phyloP scores from a whole-genome alignment of 2,113 vertebrate genomes.

The Ochotona curzoniae region DNA sequence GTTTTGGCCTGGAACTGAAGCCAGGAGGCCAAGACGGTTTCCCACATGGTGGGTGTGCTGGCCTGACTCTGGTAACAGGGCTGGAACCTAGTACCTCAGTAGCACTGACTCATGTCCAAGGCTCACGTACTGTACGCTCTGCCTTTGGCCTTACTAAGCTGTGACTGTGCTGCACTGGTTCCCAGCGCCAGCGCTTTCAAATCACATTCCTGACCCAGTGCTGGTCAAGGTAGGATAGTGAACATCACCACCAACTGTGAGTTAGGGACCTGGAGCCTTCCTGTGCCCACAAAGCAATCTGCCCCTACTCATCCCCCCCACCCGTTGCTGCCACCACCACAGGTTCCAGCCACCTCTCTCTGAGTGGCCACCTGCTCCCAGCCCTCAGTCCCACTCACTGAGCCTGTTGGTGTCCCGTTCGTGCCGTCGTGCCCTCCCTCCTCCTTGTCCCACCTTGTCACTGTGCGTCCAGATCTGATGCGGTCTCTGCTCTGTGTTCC shows the following conservation, averaged over 20 bases:
- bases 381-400: conserved; percentile 82
- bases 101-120: not conserved
- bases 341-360: not conserved
- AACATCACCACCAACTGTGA: not conserved
- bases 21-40: not conserved
- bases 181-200: not conserved
- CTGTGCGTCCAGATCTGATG: conserved; percentile 85
- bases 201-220: not conserved
- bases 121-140: not conserved
- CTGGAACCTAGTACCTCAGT: accelerated
- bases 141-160: not conserved
- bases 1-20: not conserved
- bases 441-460: conserved; percentile 87
- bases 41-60: not conserved
- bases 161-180: not conserved
- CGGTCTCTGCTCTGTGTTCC: conserved; percentile 88
- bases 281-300: not conserved
- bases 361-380: not conserved
- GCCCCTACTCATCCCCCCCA: no score
- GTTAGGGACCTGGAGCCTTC: conserved; percentile 11
- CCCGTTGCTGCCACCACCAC: no score
- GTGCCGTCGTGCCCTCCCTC: conserved; percentile 81
- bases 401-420: conserved; percentile 87
- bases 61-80: not conserved
- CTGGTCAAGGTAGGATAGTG: not conserved